Base-by-base conservation (phyloP, 1,140 invertebrate species). In the Fopius arisanus region DNA sequence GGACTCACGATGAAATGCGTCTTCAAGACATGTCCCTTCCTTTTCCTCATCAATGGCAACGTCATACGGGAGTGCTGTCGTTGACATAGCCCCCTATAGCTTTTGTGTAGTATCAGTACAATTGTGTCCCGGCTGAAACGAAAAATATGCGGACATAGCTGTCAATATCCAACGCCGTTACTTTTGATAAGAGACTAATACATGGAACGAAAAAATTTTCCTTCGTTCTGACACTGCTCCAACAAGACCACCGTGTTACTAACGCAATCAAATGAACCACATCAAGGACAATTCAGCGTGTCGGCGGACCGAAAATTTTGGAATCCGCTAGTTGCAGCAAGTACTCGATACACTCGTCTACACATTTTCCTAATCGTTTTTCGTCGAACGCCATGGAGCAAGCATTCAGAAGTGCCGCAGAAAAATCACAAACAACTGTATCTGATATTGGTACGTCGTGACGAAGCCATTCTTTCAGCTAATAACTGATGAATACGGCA, bases 171-270 rank as follows among this genome's bases (percentile, higher is more conserved):
- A 78, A n/a, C 0, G 12, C 73, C 23, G 14, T 73, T 0, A 21
- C 63, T 21, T 33, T 71, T 12, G 31, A 70, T 9, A 78, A 63
- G 0, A 77, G 23, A 0, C 75, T 72, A n/a, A 75, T 9, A 21
- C 75, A 75, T 12, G 70, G 29, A 41, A 75, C 19, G 29, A 29
- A 78, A 59, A 78, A 78, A 21, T 78, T 72, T 23, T 78, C 77
- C 3, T n/a, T 12, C 7, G 54, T 1, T 1, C 5, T 28, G 48
- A 67, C 51, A 14, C 40, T n/a, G 1, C 67, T 48, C 33, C 77
- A 78, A 54, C 75, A 78, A 16, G 62, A 70, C 73, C 70, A 78
- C 9, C 73, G 19, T 3, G 65, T 16, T 12, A 78, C 70, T 7
- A 40, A 31, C 31, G 77, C 75, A 0, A 78, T 77, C 0, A 78